Percentiles rank a stretch among this genome's conserved stretches.
Conservation (phyloP, 2,888 invertebrate genomes). For the Drosophila trichaetosa region DNA sequence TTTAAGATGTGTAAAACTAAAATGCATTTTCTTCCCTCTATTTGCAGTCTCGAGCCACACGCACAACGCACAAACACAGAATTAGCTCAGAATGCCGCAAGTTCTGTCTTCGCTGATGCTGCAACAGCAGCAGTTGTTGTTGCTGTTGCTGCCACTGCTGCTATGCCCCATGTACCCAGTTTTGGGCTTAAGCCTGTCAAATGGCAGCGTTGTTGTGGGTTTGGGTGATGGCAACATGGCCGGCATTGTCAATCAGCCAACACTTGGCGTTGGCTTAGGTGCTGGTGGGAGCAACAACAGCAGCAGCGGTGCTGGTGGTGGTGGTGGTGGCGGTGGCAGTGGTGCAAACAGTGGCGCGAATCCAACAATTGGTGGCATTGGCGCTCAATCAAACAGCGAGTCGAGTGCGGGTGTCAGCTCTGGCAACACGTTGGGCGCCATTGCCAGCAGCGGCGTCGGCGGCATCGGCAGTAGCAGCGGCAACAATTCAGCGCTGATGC, state of each 20-base stretch:
- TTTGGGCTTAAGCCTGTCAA: conserved; percentile 40
- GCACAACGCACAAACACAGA: neutral
- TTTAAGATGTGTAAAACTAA: neutral
- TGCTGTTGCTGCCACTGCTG: conserved; percentile 12
- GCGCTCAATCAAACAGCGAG: conserved; percentile 40
- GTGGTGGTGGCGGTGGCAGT: neutral
- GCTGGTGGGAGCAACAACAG: conserved; percentile 32
- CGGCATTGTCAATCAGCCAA: conserved; percentile 55
- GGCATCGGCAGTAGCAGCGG: conserved; percentile 30
- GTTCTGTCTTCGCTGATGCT: neutral
- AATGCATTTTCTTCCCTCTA: neutral
- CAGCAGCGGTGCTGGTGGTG: conserved; percentile 23
- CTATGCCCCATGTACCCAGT: conserved; percentile 19
- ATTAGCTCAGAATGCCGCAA: conserved; percentile 16
- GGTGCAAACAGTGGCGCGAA: conserved; percentile 39
- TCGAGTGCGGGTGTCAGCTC: conserved; percentile 38
- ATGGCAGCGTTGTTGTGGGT: conserved; percentile 51
- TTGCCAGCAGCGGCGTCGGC: conserved; percentile 25
- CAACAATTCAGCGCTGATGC: conserved; percentile 69
- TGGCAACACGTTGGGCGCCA: conserved; percentile 22
- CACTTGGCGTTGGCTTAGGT: conserved; percentile 34
- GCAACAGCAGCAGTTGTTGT: conserved; percentile 3
- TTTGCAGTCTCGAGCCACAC: conserved; percentile 29
- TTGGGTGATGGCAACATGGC: conserved; percentile 47
- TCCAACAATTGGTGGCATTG: conserved; percentile 35